Evolutionary conservation across 2,888 invertebrate genomes (phyloP).

Genomic region (Synergus gifuensis): DNA sequence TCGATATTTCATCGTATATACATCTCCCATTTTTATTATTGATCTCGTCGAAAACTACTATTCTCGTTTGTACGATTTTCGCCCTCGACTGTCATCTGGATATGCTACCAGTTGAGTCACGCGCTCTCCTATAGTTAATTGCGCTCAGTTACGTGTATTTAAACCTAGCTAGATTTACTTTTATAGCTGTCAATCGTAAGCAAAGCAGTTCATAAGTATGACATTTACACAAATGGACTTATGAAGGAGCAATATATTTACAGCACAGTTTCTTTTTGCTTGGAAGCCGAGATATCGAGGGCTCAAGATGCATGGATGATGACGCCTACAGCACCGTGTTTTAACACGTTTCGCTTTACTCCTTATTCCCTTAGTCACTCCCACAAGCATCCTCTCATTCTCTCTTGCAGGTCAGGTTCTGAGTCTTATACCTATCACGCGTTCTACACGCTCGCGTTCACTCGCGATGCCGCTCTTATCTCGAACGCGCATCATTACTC

Average conservation of each 20-base stretch:
- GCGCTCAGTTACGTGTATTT: too few species aligned
- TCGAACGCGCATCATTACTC: slow-evolving; percentile 69
- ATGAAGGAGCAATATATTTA: slow-evolving; percentile 17
- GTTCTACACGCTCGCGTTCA: slow-evolving; percentile 35
- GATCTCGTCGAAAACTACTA: not conserved
- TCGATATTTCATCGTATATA: not conserved
- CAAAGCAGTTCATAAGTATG: slow-evolving; percentile 2
- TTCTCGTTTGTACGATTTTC: not conserved
- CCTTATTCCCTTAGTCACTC: slow-evolving; percentile 48
- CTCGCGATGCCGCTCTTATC: slow-evolving; percentile 55
- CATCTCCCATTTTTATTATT: slow-evolving; percentile 7
- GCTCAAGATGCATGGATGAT: slow-evolving; percentile 42
- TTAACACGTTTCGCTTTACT: slow-evolving; percentile 54
- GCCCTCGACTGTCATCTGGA: not conserved
- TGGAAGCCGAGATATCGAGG: not conserved
- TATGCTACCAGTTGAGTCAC: not conserved
- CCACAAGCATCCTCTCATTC: slow-evolving; percentile 44
- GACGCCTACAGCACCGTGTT: slow-evolving; percentile 57
- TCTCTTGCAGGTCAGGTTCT: slow-evolving; percentile 31
- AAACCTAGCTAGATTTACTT: too few species aligned
- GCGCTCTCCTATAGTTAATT: too few species aligned
- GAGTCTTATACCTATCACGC: slow-evolving; percentile 26
- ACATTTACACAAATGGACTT: not conserved
- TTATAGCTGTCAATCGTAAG: not conserved
- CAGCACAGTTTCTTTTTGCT: not conserved